phyloP scores from a whole-genome alignment of 2,888 invertebrate genomes.

The Sinhomidia bicolor region DNA sequence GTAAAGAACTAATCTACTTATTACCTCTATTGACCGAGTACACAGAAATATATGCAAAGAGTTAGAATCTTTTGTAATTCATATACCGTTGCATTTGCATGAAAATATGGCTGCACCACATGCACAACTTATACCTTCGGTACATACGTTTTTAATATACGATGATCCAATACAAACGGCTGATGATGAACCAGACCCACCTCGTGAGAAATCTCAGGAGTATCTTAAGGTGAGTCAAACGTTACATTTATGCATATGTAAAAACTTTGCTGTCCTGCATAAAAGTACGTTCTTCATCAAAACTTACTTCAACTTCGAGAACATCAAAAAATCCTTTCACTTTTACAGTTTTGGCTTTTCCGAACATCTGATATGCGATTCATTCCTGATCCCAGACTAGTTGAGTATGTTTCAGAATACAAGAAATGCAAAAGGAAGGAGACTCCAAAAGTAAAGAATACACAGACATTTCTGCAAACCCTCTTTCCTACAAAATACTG shows the following conservation, averaged over 20 bases:
- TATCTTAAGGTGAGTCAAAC: conserved; percentile 57
- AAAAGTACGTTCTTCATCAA: background rate
- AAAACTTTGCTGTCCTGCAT: too few species aligned
- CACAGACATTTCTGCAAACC: conserved; percentile 55
- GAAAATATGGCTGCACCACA: conserved; percentile 59
- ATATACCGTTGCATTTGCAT: background rate
- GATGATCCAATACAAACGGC: conserved; percentile 61
- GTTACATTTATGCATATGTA: too few species aligned
- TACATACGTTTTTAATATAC: conserved; percentile 61
- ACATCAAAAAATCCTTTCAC: background rate
- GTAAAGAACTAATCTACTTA: too few species aligned
- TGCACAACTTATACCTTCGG: conserved; percentile 63
- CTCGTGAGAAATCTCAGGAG: conserved; percentile 63
- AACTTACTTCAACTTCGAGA: background rate
- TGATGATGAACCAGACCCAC: conserved; percentile 66
- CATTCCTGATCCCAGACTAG: conserved; percentile 70
- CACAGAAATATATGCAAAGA: background rate
- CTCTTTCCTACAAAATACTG: conserved; percentile 70
- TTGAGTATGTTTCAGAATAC: conserved; percentile 67
- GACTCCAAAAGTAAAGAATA: conserved; percentile 27
- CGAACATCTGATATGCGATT: conserved; percentile 70
- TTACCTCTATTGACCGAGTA: too few species aligned
- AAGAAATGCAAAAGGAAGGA: conserved; percentile 68
- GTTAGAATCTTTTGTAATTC: background rate
- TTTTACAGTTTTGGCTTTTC: conserved; percentile 63